Evolutionary conservation across 2,113 vertebrate genomes (phyloP).

Genomic region (Paramisgurnus dabryanus): DNA sequence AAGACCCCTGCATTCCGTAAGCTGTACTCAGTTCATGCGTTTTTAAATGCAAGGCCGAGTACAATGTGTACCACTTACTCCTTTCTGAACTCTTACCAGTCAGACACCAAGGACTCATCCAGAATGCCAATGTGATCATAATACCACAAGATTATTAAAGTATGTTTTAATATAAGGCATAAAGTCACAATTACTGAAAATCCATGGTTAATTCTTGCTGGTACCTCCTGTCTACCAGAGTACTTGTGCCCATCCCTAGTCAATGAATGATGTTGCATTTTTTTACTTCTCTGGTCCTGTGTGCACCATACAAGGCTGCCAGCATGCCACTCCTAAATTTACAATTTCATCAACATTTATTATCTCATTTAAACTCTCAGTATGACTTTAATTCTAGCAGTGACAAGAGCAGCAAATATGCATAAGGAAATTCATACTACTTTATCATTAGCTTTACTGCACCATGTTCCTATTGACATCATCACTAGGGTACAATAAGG

Average conservation of each 20-base stretch:
- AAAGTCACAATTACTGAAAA: neutral
- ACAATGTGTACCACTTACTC: neutral
- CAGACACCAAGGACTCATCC: neutral
- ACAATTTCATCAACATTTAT: neutral
- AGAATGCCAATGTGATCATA: neutral
- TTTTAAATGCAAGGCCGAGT: neutral
- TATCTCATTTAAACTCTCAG: neutral
- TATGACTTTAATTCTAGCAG: too few species aligned
- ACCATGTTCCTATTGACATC: neutral
- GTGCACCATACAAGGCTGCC: neutral
- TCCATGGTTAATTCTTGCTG: neutral
- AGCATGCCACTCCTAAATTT: neutral
- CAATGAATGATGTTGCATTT: conserved; percentile 19
- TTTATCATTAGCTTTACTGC: neutral
- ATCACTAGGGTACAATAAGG: too few species aligned
- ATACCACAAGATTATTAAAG: neutral
- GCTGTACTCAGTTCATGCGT: neutral
- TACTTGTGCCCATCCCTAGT: conserved; percentile 18
- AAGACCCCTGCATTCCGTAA: neutral
- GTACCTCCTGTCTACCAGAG: neutral
- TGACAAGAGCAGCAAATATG: neutral
- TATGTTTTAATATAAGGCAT: neutral
- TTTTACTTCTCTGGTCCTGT: neutral
- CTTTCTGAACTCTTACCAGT: neutral
- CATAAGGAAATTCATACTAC: neutral